Percentiles rank a stretch among this genome's conserved stretches.
These are phyloP conservation scores for Polydesmus complanatus DNA, from an alignment of 2,888 invertebrate species.

Conservation along the genomic window DNA sequence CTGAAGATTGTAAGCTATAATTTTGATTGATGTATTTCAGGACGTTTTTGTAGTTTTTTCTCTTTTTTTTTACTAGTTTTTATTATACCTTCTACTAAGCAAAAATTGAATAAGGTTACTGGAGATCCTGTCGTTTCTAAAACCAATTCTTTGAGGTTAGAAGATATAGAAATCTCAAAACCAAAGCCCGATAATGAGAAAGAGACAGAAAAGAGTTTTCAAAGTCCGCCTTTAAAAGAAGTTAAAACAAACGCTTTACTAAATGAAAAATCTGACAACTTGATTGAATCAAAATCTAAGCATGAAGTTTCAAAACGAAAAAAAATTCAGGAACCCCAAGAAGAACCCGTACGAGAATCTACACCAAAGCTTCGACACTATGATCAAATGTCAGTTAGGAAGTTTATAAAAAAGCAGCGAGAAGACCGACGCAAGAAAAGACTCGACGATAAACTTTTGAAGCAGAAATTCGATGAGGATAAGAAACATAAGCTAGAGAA, in stretches of 20 bases:
- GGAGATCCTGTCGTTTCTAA: no score
- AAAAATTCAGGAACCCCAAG: neutral
- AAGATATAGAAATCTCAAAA: no score
- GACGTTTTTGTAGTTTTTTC: no score
- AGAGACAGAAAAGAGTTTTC: neutral
- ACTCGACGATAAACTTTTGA: slow-evolving; percentile 28
- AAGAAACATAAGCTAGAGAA: slow-evolving; percentile 36
- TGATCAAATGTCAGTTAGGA: slow-evolving; percentile 39
- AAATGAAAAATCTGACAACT: neutral
- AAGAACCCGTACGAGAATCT: slow-evolving; percentile 4
- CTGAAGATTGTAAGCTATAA: neutral
- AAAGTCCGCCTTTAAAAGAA: neutral
- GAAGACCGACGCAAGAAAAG: slow-evolving; percentile 36
- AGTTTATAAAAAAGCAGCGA: slow-evolving; percentile 43
- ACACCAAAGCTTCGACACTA: slow-evolving; percentile 27
- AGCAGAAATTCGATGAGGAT: slow-evolving; percentile 32
- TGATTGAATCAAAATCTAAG: neutral
- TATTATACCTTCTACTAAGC: neutral
- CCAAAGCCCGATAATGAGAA: no score
- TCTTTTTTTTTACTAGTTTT: neutral
- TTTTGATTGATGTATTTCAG: no score
- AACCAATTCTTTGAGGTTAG: no score
- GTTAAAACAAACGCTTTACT: neutral
- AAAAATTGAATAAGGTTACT: no score
- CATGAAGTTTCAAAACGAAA: neutral